phyloP scores from a whole-genome alignment of 2,797 vertebrate genomes.

The Sternotherus odoratus region DNA sequence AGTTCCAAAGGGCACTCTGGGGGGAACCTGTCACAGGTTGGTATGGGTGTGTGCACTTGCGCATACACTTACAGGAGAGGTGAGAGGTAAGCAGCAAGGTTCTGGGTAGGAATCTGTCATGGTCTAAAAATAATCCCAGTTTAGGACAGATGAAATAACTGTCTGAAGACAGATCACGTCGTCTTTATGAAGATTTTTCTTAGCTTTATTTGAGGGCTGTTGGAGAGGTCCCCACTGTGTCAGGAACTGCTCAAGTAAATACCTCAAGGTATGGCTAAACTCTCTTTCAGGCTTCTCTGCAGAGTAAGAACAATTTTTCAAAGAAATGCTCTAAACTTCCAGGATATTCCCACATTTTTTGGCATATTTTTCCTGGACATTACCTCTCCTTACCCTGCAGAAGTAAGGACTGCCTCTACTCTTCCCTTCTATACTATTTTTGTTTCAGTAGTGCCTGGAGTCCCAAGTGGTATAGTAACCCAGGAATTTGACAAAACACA shows the following conservation, averaged over 20 bases:
- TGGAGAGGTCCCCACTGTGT: neutral
- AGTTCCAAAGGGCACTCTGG: no score
- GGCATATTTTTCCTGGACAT: neutral
- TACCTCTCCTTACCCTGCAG: conserved; percentile 10
- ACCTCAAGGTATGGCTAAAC: neutral
- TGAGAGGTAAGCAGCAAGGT: neutral
- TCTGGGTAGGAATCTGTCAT: neutral
- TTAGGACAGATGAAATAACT: neutral
- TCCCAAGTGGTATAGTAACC: neutral
- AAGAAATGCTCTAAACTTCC: conserved; percentile 22
- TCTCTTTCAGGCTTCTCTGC: conserved; percentile 21
- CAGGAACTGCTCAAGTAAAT: conserved; percentile 16
- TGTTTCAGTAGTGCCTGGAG: conserved; percentile 2
- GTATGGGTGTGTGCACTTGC: neutral
- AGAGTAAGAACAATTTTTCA: conserved; percentile 47
- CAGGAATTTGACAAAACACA: no score
- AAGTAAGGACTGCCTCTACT: conserved; percentile 6
- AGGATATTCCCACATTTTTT: conserved; percentile 32
- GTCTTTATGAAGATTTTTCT: neutral
- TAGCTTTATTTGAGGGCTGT: neutral
- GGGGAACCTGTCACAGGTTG: no score
- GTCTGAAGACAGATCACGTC: neutral
- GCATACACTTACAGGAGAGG: neutral
- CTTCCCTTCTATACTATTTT: neutral
- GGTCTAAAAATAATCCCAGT: neutral